These are phyloP conservation scores for Rousettus leschenaultii DNA, from an alignment of 2,113 vertebrate species.

Conservation along the genomic window DNA sequence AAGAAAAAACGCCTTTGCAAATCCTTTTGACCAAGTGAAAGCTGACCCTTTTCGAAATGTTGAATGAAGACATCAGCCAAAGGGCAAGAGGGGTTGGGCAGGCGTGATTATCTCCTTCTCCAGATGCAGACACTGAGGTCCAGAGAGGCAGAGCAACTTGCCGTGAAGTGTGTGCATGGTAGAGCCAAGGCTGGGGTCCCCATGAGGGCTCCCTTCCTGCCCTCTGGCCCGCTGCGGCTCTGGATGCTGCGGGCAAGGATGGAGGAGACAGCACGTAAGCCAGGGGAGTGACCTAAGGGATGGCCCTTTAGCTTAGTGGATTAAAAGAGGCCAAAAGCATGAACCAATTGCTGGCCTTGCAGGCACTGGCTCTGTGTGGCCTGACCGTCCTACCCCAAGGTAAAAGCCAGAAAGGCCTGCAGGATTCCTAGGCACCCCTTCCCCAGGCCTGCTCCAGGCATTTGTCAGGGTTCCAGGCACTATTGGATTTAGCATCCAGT, in stretches of 20 bases:
- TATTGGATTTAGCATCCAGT: neutral
- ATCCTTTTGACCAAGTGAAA: neutral
- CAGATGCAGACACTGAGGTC: neutral
- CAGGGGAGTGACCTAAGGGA: neutral
- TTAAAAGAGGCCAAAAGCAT: neutral
- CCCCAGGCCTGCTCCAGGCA: neutral
- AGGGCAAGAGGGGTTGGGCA: neutral
- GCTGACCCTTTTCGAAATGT: neutral
- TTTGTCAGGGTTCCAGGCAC: neutral
- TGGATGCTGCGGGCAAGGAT: neutral
- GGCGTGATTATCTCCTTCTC: neutral
- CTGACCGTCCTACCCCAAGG: neutral
- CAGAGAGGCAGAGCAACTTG: neutral
- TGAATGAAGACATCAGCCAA: neutral
- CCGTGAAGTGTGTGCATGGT: neutral
- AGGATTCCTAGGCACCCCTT: neutral
- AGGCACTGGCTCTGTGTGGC: neutral
- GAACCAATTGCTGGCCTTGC: neutral
- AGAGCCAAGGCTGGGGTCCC: neutral
- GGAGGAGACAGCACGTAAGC: accelerated
- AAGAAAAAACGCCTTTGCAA: neutral
- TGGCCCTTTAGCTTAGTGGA: accelerated
- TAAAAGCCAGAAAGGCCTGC: neutral
- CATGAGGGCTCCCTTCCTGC: neutral
- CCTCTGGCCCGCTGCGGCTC: neutral